Conservation (phyloP, 2,888 invertebrate genomes). For the Sarcophaga caerulescens region DNA sequence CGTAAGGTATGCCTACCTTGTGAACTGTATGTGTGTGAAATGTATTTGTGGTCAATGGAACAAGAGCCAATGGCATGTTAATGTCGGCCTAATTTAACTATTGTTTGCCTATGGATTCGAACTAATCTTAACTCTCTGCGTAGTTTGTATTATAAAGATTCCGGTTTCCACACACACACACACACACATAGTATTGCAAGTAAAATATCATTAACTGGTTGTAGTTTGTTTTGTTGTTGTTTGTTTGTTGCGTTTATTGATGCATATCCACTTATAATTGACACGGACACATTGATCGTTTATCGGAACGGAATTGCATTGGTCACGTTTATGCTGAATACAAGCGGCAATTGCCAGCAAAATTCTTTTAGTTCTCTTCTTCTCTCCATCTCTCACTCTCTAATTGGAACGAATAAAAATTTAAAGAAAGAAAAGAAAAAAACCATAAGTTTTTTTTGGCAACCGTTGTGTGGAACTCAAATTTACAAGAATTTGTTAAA, state of each 20-base stretch:
- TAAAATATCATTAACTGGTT: too few relatives aligned
- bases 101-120: not conserved
- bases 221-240: not conserved
- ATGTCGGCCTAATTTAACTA: slow-evolving; percentile 10
- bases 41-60: not conserved
- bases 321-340: slow-evolving; percentile 27
- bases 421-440: too few relatives aligned
- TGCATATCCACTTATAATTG: slow-evolving; percentile 48
- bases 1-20: not conserved
- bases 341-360: not conserved
- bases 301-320: slow-evolving; percentile 23
- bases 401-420: not conserved
- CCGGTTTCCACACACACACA: not conserved
- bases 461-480: too few relatives aligned
- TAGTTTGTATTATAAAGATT: not conserved
- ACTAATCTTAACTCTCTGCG: not conserved
- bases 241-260: slow-evolving; percentile 21
- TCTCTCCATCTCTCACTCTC: not conserved
- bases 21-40: slow-evolving; percentile 3
- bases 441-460: too few relatives aligned
- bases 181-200: not conserved
- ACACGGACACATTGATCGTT: slow-evolving; percentile 1
- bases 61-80: not conserved
- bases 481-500: too few relatives aligned
- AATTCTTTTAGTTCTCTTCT: not conserved